Conservation (phyloP, 2,888 invertebrate genomes). For the Nemapogon koenigi region DNA sequence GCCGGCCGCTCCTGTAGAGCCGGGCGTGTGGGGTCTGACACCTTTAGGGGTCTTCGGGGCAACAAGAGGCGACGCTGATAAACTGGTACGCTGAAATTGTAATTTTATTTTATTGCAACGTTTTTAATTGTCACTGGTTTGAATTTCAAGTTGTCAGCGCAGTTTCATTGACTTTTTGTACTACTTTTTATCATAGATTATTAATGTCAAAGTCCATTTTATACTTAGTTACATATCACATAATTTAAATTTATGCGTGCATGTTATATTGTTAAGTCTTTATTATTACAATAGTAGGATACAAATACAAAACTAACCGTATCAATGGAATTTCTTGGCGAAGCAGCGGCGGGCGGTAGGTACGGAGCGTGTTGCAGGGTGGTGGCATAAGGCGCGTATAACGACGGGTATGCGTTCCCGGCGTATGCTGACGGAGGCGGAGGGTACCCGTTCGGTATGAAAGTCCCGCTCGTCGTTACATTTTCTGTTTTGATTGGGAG, state of each 20-base stretch:
- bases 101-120: constrained; percentile 16
- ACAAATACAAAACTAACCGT: constrained; percentile 32
- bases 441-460: constrained; percentile 66
- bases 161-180: too few relatives aligned
- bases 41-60: constrained; percentile 58
- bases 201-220: too few relatives aligned
- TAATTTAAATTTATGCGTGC: too few relatives aligned
- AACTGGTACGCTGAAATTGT: constrained; percentile 42
- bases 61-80: constrained; percentile 56
- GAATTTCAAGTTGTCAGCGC: too few relatives aligned
- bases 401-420: constrained; percentile 61
- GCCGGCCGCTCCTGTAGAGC: constrained; percentile 47
- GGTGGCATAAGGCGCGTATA: constrained; percentile 82
- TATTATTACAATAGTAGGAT: constrained; percentile 1
- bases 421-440: constrained; percentile 79
- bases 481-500: constrained; percentile 51
- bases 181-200: too few relatives aligned
- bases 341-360: constrained; percentile 69
- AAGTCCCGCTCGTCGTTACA: constrained; percentile 66
- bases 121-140: too few relatives aligned
- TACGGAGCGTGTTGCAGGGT: constrained; percentile 77
- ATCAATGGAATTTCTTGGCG: constrained; percentile 68
- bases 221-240: too few relatives aligned
- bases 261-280: neutral
- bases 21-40: constrained; percentile 52